Base-by-base conservation (phyloP, 1,140 invertebrate genomes). In the Ylistrum balloti region DNA sequence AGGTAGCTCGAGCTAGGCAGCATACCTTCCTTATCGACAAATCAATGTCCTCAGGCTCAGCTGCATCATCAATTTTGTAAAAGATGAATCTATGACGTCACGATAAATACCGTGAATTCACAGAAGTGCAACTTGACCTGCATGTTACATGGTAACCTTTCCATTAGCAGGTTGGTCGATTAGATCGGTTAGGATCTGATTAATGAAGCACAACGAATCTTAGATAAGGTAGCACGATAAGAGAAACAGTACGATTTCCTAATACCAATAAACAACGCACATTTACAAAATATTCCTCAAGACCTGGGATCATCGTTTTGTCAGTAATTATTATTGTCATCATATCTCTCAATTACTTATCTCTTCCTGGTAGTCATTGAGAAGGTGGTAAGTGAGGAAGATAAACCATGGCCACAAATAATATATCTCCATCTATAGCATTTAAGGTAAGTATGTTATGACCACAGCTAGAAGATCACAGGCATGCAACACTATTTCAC, bases 31-130 rank as follows among this genome's bases (percentile, higher is more conserved):
- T 74, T 74, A 74, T 74, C 56, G 22, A 74, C 56, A 74, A 74
- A 74, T 74, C 56, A 74, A 74, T 74, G 56, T 74, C 56, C 56
- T 74, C 56, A 1, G 56, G 56, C 56, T 74, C 56, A 74, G 56
- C 56, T 74, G 56, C 56, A 74, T 74, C 56, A 74, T 74, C 56
- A 74, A 74, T 74, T 74, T 74, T 74, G 56, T 74, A 74, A 74
- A 74, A 74, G 56, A 74, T 74, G 56, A 74, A 74, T 74, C 56
- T 74, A 74, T 74, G 56, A 74, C 56, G 56, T 74, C 56, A 74
- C 56, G 56, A 74, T 74, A 74, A 74, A 74, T 74, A 74, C 56
- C 56, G 56, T 74, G 56, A 74, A 74, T 74, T 74, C 56, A 74
- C 56, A 74, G 56, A 74, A 74, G 56, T 74, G 56, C 56, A 74